These are phyloP conservation scores for Drosophila nigrodunni DNA, from an alignment of 1,140 invertebrate genomes.

Conservation along the genomic window DNA sequence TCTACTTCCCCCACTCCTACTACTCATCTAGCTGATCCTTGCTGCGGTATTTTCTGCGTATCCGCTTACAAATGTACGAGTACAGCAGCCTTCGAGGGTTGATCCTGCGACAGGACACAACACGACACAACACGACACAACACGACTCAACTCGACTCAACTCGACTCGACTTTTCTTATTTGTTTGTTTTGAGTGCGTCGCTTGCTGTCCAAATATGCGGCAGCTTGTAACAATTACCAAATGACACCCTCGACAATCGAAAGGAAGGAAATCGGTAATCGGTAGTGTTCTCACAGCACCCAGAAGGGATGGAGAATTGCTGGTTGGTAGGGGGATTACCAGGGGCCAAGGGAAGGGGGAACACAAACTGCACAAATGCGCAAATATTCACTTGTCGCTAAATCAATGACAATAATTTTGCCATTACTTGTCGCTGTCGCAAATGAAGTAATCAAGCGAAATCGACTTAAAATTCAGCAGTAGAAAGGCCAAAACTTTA, in stretches of 20 bases:
- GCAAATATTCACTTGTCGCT: conserved; percentile 77
- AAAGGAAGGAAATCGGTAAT: conserved; percentile 22
- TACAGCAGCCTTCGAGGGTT: conserved; percentile 46
- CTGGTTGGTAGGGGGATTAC: neutral
- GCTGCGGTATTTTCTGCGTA: conserved; percentile 42
- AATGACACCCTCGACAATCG: conserved; percentile 80
- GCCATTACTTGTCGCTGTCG: conserved; percentile 61
- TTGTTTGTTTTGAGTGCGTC: conserved; percentile 75
- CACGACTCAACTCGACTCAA: neutral
- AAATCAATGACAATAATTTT: conserved; percentile 80
- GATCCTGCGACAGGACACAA: conserved; percentile 26
- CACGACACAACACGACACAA: neutral
- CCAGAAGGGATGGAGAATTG: neutral
- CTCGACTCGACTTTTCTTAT: conserved; percentile 46
- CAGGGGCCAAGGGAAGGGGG: neutral
- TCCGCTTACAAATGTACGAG: conserved; percentile 55
- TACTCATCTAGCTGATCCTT: conserved; percentile 1
- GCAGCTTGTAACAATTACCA: conserved; percentile 83
- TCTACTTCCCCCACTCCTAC: neutral
- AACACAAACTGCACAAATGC: conserved; percentile 36
- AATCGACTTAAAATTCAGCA: conserved; percentile 57
- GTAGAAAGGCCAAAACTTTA: conserved; percentile 52
- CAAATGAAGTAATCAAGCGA: conserved; percentile 51
- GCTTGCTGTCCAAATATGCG: conserved; percentile 76
- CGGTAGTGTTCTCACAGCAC: conserved; percentile 6